Base-by-base conservation (phyloP, 2,797 vertebrate species). In the Squalus acanthias region DNA sequence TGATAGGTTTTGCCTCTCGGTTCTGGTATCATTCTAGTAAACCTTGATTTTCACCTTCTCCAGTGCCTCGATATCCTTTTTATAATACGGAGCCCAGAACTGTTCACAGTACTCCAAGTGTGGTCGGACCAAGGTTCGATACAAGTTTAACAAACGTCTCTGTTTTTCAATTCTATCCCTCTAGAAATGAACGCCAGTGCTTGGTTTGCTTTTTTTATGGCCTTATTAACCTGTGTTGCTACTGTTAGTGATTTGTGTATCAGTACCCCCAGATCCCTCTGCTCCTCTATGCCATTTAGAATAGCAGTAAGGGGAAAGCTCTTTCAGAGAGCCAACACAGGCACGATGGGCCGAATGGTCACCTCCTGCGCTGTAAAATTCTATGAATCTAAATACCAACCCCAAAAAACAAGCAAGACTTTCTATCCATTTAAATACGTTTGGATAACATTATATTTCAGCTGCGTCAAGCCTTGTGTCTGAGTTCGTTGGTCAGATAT, bases 381-480 rank as follows among this genome's bases (percentile, higher is more conserved):
- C 33, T 67, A 50, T 46, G 39, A 85, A 85, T 5, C 79, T 85
- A 50, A 85, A 85, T 85, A 46, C 46, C 46, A 72, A 70, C 22
- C 46, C 24, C 20, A 20, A 70, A 69, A 70, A 95, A 26, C 39
- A 95, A 12, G 46, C 39, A 50, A 39, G 6, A 72, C 69, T 95
- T 89, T 53, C 50, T 26, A 29, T 89, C 12, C 50, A 60, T 53
- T 95, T 95, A 72, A 72, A 95, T 39, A 22, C 13, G 12, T 20
- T 95, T 57, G 26, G 24, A 95, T 53, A 95, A 69, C 74, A 57
- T 95, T 95, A 72, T 57, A 57, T 53, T 95, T 95, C 50, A 95
- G 46, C 69, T 72, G 60, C 17, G 9, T 50, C 70, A 24, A 53
- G 57, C 3, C 50, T 33, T 95, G 53, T 63, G 50, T 33, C 88